Evolutionary conservation across 2,888 invertebrate genomes (phyloP).

Genomic region (Phaedon cochleariae): DNA sequence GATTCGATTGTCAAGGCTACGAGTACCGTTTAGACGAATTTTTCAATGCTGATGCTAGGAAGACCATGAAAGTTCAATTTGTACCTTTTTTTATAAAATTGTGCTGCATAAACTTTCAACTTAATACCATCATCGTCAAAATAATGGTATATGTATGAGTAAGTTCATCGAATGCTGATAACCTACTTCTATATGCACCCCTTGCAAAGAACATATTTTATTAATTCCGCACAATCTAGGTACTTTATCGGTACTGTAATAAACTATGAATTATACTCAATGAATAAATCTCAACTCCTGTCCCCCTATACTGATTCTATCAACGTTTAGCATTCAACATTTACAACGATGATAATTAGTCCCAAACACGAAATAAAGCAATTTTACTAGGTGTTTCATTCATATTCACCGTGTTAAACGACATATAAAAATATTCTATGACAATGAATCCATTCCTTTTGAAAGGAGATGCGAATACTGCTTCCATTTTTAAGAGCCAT

Average conservation of each 20-base stretch:
- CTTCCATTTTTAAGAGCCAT: slow-evolving; percentile 39
- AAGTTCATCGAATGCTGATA: neutral
- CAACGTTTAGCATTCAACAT: slow-evolving; percentile 9
- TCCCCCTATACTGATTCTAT: neutral
- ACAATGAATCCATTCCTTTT: neutral
- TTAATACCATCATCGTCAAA: no score
- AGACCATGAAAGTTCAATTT: no score
- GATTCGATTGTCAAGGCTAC: no score
- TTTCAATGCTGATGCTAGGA: no score
- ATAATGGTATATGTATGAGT: no score
- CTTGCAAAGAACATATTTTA: neutral
- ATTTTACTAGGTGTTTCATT: slow-evolving; percentile 16
- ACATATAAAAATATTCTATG: slow-evolving; percentile 3
- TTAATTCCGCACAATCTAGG: neutral
- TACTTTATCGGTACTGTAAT: neutral
- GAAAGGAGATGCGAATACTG: neutral
- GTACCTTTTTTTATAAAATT: no score
- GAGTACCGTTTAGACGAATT: no score
- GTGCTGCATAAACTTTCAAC: no score
- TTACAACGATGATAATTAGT: slow-evolving; percentile 15
- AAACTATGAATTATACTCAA: neutral
- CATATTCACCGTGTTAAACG: slow-evolving; percentile 14
- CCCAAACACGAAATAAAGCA: slow-evolving; percentile 17
- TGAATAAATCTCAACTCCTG: neutral
- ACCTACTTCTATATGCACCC: neutral